Evolutionary conservation across 2,888 invertebrate species (phyloP).

Genomic region (Thalpophila matura): DNA sequence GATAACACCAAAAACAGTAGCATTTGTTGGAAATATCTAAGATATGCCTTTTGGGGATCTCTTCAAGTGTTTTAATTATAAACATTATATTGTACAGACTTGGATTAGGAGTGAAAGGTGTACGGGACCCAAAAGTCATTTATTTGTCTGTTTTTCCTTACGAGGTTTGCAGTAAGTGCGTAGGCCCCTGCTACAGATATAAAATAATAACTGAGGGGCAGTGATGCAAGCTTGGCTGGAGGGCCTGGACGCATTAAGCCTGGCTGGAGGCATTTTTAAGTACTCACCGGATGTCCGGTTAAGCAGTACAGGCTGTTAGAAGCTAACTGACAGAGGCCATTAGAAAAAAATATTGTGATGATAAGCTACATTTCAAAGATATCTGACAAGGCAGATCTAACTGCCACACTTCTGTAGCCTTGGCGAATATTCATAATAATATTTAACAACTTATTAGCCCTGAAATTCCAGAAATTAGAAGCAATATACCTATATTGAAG

Average conservation of each 20-base stretch:
- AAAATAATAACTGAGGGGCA: neutral
- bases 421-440: neutral
- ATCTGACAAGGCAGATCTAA: too few relatives aligned
- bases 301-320: too few relatives aligned
- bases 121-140: conserved; percentile 19
- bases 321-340: too few relatives aligned
- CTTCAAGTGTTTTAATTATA: conserved; percentile 60
- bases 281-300: too few relatives aligned
- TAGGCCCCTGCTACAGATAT: neutral
- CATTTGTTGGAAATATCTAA: conserved; percentile 74
- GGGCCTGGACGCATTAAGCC: too few relatives aligned
- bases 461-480: neutral
- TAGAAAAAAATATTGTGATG: too few relatives aligned
- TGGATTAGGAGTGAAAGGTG: conserved; percentile 62
- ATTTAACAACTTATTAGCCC: too few relatives aligned
- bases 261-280: too few relatives aligned
- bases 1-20: conserved; percentile 73
- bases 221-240: neutral
- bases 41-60: conserved; percentile 78
- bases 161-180: neutral
- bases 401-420: neutral
- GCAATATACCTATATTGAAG: too few relatives aligned
- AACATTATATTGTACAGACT: conserved; percentile 35
- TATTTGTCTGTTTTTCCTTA: conserved; percentile 45
- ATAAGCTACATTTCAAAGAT: too few relatives aligned